A percentile compares a stretch with the other conserved stretches of the same genome.
phyloP scores from a whole-genome alignment of 2,888 invertebrate genomes.

The Gymnosoma rotundatum region DNA sequence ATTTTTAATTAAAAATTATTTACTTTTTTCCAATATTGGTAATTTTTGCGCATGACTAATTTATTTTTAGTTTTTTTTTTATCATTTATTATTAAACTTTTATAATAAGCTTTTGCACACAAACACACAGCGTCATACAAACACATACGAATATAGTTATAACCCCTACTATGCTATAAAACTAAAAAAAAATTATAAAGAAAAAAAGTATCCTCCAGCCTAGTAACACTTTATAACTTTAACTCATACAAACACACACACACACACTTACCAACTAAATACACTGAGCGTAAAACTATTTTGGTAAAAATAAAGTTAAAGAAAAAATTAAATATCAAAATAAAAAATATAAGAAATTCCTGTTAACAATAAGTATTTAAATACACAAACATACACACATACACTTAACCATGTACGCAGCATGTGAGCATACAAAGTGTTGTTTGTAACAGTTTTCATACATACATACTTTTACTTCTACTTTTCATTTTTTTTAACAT shows the following conservation, averaged over 20 bases:
- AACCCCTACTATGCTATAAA: conserved; percentile 28
- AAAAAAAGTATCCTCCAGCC: conserved; percentile 59
- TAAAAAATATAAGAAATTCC: conserved; percentile 5
- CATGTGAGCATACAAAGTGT: conserved; percentile 19
- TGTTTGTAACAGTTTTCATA: conserved; percentile 11
- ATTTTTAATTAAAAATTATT: conserved; percentile 69
- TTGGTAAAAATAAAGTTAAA: conserved; percentile 46
- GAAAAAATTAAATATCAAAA: conserved; percentile 16
- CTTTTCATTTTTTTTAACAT: conserved; percentile 21
- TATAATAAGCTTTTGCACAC: conserved; percentile 69
- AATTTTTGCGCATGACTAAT: conserved; percentile 71
- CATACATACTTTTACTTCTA: not conserved
- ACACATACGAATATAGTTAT: conserved; percentile 15
- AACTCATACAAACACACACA: conserved; percentile 58
- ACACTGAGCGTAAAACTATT: conserved; percentile 8
- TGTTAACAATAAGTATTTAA: conserved; percentile 47
- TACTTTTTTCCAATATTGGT: conserved; percentile 67
- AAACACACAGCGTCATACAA: conserved; percentile 11
- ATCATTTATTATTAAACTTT: conserved; percentile 69
- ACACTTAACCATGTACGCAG: conserved; percentile 19
- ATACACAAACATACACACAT: conserved; percentile 29
- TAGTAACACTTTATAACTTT: conserved; percentile 70
- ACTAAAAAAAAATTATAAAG: conserved; percentile 19
- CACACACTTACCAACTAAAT: not conserved
- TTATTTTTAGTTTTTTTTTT: conserved; percentile 62